A percentile compares a stretch with the other conserved stretches of the same genome.
These are phyloP conservation scores for Glaucomys volans DNA, from an alignment of 2,113 vertebrate species.

Conservation along the genomic window DNA sequence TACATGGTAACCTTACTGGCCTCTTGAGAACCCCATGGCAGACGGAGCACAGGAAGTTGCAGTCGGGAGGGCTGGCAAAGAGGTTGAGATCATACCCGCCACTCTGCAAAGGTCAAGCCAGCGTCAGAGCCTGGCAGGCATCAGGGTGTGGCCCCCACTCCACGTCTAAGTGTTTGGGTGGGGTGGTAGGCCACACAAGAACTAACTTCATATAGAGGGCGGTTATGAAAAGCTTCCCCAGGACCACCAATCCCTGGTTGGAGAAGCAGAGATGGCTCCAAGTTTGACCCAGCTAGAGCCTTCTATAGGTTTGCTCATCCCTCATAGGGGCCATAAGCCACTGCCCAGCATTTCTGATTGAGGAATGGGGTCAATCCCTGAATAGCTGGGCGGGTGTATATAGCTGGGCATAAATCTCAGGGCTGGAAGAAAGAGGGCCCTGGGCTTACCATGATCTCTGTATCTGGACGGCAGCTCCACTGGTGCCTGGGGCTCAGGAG, in stretches of 20 bases:
- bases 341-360: not conserved
- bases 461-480: constrained; percentile 60
- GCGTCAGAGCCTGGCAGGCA: not conserved
- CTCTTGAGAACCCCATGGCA: constrained; percentile 92
- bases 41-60: constrained; percentile 92
- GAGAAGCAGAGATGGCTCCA: not conserved
- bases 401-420: not conserved
- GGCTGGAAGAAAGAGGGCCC: not conserved
- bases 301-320: not conserved
- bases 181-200: not conserved
- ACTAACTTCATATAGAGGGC: not conserved
- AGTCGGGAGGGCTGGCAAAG: constrained; percentile 90
- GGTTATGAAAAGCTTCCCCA: not conserved
- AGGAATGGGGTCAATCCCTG: not conserved
- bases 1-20: constrained; percentile 90
- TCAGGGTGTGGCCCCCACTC: not conserved
- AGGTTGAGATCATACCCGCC: constrained; percentile 92
- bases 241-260: not conserved
- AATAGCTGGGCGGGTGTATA: not conserved
- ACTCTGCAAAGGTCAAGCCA: constrained; percentile 82
- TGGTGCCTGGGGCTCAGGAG: not conserved
- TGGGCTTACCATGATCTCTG: constrained; percentile 72
- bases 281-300: not conserved
- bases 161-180: not conserved
- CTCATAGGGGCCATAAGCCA: not conserved